Evolutionary conservation across 2,113 vertebrate genomes (phyloP).

Genomic region (Phodopus roborovskii): DNA sequence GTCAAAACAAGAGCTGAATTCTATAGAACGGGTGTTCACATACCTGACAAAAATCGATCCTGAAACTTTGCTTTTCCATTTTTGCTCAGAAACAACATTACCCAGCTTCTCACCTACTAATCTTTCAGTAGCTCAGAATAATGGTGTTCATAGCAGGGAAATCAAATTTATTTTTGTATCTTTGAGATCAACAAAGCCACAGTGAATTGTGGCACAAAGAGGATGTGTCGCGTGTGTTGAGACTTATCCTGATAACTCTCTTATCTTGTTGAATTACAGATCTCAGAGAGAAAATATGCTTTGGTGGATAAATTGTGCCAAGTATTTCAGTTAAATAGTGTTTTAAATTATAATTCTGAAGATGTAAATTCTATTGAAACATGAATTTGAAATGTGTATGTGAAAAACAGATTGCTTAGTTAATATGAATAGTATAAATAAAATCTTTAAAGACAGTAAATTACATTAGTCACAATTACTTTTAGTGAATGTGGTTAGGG

Average conservation of each 20-base stretch:
- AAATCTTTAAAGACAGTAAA: slow-evolving; percentile 36
- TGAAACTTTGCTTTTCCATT: slow-evolving; percentile 77
- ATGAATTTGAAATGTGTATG: slow-evolving; percentile 48
- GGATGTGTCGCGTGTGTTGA: slow-evolving; percentile 5
- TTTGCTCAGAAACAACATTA: slow-evolving; percentile 77
- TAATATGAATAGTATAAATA: slow-evolving; percentile 35
- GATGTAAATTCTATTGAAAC: slow-evolving; percentile 33
- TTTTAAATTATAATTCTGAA: slow-evolving; percentile 44
- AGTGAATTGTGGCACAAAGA: slow-evolving; percentile 44
- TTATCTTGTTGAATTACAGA: slow-evolving; percentile 47
- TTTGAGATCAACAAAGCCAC: slow-evolving; percentile 75
- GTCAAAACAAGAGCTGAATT: slow-evolving; percentile 82
- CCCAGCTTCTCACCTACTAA: slow-evolving; percentile 74
- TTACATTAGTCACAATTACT: slow-evolving; percentile 56
- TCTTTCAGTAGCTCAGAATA: slow-evolving; percentile 72
- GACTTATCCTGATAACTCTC: slow-evolving; percentile 10
- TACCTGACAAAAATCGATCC: slow-evolving; percentile 83
- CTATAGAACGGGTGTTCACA: slow-evolving; percentile 77
- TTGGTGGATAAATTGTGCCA: slow-evolving; percentile 53
- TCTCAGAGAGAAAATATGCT: not conserved
- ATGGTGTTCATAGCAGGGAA: slow-evolving; percentile 71
- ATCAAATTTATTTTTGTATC: slow-evolving; percentile 73
- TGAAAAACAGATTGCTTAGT: slow-evolving; percentile 26
- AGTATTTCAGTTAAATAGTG: not conserved
- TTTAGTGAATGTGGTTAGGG: slow-evolving; percentile 34